phyloP scores from a whole-genome alignment of 2,888 invertebrate species.

The Drosophila phalerata region DNA sequence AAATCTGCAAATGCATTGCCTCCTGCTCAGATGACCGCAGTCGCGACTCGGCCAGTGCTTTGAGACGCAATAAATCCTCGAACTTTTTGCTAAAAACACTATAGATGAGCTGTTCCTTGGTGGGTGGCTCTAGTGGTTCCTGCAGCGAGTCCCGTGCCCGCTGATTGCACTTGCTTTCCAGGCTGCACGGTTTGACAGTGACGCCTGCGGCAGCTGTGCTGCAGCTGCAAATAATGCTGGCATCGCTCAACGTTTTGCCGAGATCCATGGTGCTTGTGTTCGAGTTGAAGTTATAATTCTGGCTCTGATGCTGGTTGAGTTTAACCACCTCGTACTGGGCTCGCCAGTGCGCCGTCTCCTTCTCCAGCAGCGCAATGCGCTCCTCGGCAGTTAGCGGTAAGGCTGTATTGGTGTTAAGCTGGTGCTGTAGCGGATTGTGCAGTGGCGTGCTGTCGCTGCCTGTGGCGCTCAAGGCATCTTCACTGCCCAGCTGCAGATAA shows the following conservation, averaged over 20 bases:
- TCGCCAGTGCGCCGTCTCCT: constrained; percentile 91
- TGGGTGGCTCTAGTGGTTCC: constrained; percentile 68
- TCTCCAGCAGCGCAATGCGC: constrained; percentile 86
- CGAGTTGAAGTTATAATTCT: constrained; percentile 78
- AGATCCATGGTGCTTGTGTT: constrained; percentile 58
- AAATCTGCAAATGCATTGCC: constrained; percentile 85
- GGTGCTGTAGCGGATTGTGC: constrained; percentile 41
- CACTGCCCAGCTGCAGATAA: constrained; percentile 87
- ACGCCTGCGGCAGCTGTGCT: constrained; percentile 83
- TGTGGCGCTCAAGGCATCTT: constrained; percentile 87
- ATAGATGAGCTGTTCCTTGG: constrained; percentile 84
- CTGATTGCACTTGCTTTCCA: constrained; percentile 63
- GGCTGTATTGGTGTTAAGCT: constrained; percentile 43
- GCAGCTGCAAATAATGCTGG: constrained; percentile 73
- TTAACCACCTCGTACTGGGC: constrained; percentile 90
- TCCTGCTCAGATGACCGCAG: constrained; percentile 85
- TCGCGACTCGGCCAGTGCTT: constrained; percentile 84
- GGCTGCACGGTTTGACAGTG: constrained; percentile 66
- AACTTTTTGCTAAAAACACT: constrained; percentile 84
- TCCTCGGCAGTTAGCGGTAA: constrained; percentile 75
- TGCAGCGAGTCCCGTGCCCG: constrained; percentile 69
- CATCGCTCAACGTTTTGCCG: constrained; percentile 43
- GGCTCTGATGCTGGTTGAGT: constrained; percentile 83
- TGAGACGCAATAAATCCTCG: constrained; percentile 83
- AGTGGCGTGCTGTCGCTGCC: constrained; percentile 84